These are phyloP conservation scores for Pavo muticus DNA, from an alignment of 2,113 vertebrate species.

Conservation along the genomic window DNA sequence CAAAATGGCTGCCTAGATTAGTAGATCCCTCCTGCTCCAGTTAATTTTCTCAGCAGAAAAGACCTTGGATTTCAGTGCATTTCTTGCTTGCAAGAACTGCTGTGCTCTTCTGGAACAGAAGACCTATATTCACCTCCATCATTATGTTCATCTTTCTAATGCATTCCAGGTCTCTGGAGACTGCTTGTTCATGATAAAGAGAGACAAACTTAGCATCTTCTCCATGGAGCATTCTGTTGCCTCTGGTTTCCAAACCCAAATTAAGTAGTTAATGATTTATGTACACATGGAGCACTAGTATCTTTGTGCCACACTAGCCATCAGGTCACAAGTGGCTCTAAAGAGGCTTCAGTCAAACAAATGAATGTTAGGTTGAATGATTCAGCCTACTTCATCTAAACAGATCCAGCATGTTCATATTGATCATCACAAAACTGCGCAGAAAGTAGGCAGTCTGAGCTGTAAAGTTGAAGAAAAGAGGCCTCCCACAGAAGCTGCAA, in stretches of 20 bases:
- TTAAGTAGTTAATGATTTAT: slow-evolving; percentile 72
- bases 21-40: not conserved
- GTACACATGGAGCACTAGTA: slow-evolving; percentile 62
- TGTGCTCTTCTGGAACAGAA: slow-evolving; percentile 1
- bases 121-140: not conserved
- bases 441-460: not conserved
- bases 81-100: not conserved
- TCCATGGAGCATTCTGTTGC: slow-evolving; percentile 47
- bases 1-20: not conserved
- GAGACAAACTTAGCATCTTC: slow-evolving; percentile 42
- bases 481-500: not conserved
- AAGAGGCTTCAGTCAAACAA: slow-evolving; percentile 69
- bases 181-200: slow-evolving; percentile 23
- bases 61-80: not conserved
- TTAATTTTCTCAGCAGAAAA: not conserved
- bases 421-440: slow-evolving; percentile 15
- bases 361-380: slow-evolving; percentile 59
- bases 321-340: slow-evolving; percentile 68
- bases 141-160: slow-evolving; percentile 39
- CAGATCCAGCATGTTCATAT: slow-evolving; percentile 34
- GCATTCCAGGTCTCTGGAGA: slow-evolving; percentile 52
- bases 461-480: not conserved
- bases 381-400: slow-evolving; percentile 42
- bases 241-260: slow-evolving; percentile 65
- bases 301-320: slow-evolving; percentile 56